Evolutionary conservation across 2,797 vertebrate genomes (phyloP).

Genomic region (Kryptolebias ocellatus): DNA sequence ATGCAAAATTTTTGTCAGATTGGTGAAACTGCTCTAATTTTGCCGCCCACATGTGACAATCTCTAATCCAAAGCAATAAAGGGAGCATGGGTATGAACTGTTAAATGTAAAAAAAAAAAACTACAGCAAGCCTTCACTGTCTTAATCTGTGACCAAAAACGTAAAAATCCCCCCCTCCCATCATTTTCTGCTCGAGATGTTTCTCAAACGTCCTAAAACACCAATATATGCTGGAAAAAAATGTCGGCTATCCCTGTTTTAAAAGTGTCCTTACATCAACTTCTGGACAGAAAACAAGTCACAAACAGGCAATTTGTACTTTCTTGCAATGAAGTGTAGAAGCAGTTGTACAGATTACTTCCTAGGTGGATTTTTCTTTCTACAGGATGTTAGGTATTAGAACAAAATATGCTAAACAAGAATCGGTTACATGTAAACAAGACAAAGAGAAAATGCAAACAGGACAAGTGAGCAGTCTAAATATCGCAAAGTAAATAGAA

Average conservation of each 20-base stretch:
- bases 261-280: slow-evolving; percentile 2
- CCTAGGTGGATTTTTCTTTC: slow-evolving; percentile 40
- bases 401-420: slow-evolving; percentile 52
- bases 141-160: no score
- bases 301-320: slow-evolving; percentile 15
- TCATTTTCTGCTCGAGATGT: background rate
- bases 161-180: no score
- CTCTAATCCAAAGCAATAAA: background rate
- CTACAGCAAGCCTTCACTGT: no score
- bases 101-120: background rate
- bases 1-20: background rate
- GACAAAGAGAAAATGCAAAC: slow-evolving; percentile 56
- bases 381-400: slow-evolving; percentile 35
- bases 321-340: slow-evolving; percentile 9
- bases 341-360: slow-evolving; percentile 27
- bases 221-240: background rate
- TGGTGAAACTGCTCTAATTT: background rate
- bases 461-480: slow-evolving; percentile 51
- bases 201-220: slow-evolving; percentile 4
- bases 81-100: no score
- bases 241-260: background rate
- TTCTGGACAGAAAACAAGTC: slow-evolving; percentile 11
- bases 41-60: background rate
- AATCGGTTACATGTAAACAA: slow-evolving; percentile 61
- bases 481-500: slow-evolving; percentile 41